Conservation (phyloP, 1,140 invertebrate genomes). For the Drosophila subobscura region DNA sequence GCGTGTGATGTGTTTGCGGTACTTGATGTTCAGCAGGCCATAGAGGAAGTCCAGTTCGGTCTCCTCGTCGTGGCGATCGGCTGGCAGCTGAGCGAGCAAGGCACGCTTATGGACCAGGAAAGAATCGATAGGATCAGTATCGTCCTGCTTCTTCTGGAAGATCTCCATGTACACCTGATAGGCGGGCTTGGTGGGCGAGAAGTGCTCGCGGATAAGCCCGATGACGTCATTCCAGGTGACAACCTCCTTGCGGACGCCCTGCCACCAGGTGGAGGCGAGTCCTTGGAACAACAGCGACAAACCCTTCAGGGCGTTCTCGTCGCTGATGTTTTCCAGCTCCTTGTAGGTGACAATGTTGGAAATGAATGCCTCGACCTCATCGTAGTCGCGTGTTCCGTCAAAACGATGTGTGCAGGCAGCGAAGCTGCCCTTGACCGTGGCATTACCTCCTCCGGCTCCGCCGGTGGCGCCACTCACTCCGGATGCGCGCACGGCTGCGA, state of each 20-base stretch:
- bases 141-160: conserved; percentile 71
- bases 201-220: conserved; percentile 68
- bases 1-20: conserved; percentile 72
- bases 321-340: conserved; percentile 71
- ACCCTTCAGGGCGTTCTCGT: conserved; percentile 82
- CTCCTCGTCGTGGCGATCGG: conserved; percentile 74
- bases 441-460: conserved; percentile 11
- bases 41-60: conserved; percentile 78
- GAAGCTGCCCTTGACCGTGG: conserved; percentile 72
- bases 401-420: conserved; percentile 61
- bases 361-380: conserved; percentile 78
- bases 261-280: conserved; percentile 84
- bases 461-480: conserved; percentile 24
- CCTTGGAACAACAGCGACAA: conserved; percentile 82
- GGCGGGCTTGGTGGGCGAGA: conserved; percentile 71
- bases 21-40: conserved; percentile 74
- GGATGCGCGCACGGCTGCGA: conserved; percentile 57
- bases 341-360: conserved; percentile 69
- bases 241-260: conserved; percentile 82
- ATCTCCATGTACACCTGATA: conserved; percentile 80
- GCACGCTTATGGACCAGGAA: conserved; percentile 78
- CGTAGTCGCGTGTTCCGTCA: conserved; percentile 61
- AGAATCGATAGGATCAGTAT: conserved; percentile 65
- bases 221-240: conserved; percentile 75
- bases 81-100: conserved; percentile 75